Conservation (phyloP, 2,888 invertebrate genomes). For the Himalopsyche japonica region DNA sequence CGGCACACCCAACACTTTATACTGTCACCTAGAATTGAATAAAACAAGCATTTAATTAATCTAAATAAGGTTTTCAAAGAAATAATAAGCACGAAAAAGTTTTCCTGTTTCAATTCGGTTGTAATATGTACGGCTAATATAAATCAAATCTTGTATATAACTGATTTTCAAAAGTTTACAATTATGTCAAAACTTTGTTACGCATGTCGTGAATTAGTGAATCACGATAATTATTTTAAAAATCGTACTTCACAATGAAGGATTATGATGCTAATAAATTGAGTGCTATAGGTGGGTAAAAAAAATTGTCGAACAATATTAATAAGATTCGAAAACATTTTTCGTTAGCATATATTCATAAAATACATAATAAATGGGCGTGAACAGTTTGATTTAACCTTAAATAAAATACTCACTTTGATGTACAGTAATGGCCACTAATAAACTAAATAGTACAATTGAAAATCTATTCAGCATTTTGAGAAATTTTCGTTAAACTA, state of each 20-base stretch:
- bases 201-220: neutral
- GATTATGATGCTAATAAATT: neutral
- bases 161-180: neutral
- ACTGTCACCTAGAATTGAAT: conserved; percentile 57
- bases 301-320: neutral
- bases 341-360: neutral
- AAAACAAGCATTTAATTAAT: neutral
- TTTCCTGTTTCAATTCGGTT: too few relatives aligned
- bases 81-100: too few relatives aligned
- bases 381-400: conserved; percentile 27
- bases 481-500: neutral
- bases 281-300: neutral
- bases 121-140: too few relatives aligned
- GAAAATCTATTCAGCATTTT: conserved; percentile 19
- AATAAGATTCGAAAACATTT: neutral
- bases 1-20: conserved; percentile 93
- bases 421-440: conserved; percentile 19
- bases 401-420: conserved; percentile 27
- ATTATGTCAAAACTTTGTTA: neutral
- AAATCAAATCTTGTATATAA: neutral
- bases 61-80: neutral
- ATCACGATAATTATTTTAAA: neutral
- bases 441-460: conserved; percentile 9
- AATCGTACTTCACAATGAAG: neutral
- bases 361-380: conserved; percentile 25